Conservation (phyloP, 2,113 vertebrate species). For the Amia ocellicauda region DNA sequence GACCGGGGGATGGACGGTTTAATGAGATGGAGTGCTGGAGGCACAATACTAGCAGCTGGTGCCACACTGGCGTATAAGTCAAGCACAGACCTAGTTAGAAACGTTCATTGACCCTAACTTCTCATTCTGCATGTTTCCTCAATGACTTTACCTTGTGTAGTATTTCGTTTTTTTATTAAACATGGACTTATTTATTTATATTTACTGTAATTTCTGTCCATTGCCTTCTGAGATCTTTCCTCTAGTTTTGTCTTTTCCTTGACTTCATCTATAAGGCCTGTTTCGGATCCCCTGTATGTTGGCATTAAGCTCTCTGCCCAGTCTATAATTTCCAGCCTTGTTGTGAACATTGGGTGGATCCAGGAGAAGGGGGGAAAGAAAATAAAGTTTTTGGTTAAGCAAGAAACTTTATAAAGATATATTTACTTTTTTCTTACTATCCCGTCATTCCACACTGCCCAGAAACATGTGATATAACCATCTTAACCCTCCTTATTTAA, state of each 20-base stretch:
- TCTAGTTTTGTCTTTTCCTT: background rate
- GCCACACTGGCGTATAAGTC: background rate
- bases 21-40: conserved; percentile 8
- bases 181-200: too few species aligned
- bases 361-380: background rate
- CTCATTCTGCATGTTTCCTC: background rate
- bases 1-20: background rate
- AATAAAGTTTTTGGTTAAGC: conserved; percentile 16
- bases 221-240: background rate
- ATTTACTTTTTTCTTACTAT: background rate
- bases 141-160: too few species aligned
- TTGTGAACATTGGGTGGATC: background rate
- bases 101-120: background rate
- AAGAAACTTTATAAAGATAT: conserved; percentile 2
- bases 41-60: background rate
- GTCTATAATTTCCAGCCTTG: conserved; percentile 3
- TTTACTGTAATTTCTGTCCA: background rate
- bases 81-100: background rate
- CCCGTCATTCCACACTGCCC: background rate
- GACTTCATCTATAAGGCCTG: background rate
- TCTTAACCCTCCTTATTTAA: conserved; percentile 38
- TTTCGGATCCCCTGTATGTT: background rate
- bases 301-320: background rate
- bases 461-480: conserved; percentile 43
- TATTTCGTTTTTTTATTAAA: too few species aligned